These are phyloP conservation scores for Andrena trimmerana DNA, from an alignment of 2,888 invertebrate species.

Conservation along the genomic window DNA sequence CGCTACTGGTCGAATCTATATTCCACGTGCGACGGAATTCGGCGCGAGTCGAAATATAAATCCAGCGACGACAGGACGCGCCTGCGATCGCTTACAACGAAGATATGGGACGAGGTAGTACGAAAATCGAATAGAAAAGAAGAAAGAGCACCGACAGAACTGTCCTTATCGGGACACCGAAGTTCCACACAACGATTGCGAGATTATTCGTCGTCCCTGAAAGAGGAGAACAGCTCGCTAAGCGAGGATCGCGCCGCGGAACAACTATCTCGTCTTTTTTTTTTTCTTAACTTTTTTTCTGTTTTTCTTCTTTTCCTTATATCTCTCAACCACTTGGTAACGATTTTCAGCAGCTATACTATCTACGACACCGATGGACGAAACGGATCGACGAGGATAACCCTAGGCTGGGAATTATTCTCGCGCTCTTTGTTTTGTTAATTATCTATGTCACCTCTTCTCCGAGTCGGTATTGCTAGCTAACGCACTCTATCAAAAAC, in stretches of 20 bases:
- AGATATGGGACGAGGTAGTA: constrained; percentile 16
- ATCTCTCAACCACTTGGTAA: constrained; percentile 45
- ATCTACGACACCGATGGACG: constrained; percentile 73
- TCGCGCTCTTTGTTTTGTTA: constrained; percentile 40
- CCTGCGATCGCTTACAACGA: background rate
- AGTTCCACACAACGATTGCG: background rate
- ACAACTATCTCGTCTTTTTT: constrained; percentile 47
- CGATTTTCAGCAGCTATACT: constrained; percentile 59
- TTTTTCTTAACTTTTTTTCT: constrained; percentile 13
- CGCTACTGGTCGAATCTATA: background rate
- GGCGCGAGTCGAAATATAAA: background rate
- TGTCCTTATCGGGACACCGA: background rate
- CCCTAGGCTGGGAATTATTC: constrained; percentile 26
- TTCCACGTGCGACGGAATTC: background rate
- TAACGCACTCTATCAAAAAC: constrained; percentile 46
- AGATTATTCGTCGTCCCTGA: constrained; percentile 47
- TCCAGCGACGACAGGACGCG: background rate
- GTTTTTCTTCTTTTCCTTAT: constrained; percentile 28
- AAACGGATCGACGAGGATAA: constrained; percentile 67
- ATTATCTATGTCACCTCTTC: constrained; percentile 44
- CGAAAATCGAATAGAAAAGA: constrained; percentile 14
- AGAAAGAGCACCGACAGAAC: background rate
- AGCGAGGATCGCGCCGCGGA: constrained; percentile 10
- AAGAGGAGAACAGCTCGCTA: constrained; percentile 27
- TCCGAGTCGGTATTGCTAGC: constrained; percentile 50